Evolutionary conservation across 2,797 vertebrate genomes (phyloP), one percentile per base, ranked within the genome.

Genomic region (Paguma larvata): DNA sequence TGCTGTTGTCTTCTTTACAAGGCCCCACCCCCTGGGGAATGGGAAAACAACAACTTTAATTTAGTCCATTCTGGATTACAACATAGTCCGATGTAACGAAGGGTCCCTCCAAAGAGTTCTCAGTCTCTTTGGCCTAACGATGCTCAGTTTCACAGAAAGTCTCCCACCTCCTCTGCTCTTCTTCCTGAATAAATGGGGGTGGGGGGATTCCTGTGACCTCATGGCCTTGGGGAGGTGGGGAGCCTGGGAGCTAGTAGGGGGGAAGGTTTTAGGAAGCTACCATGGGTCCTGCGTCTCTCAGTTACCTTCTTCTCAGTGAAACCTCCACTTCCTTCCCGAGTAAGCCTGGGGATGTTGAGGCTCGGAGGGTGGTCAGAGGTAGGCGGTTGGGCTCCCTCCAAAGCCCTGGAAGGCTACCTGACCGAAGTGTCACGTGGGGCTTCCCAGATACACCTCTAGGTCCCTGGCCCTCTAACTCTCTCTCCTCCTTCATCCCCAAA

Each of bases 61-160:
- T 93, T 77, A 92, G 32, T 85, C 77, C 44, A 51, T 70, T 90
- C 72, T 56, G 85, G 92, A 90, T 94, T 95, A 75, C 87, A 90
- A 83, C 48, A 27, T 34, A 79, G 65, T 95, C 95, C 77, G 78
- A 65, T 48, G 89, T 85, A 82, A 97, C 70, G 53, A 82, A 85
- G 10, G 13, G 80, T 80, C 51, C 56, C 63, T 62, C 56, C 13
- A n/a, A 80, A 92, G 91, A 68, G 68, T 63, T 68, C 59, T 89
- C 59, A 5, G 56, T 65, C 63, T 59, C 73, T 84, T 92, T 88
- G 83, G 82, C 73, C 84, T 77, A 72, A 63, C 88, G 70, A 62
- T 32, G 16, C n/a, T 86, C n/a, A 7, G 53, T 95, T 94, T 79
- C 51, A 84, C 83, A 92, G 78, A 92, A 10, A 94, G 21, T 34